These are phyloP conservation scores for Gymnogyps californianus DNA, from an alignment of 2,113 vertebrate species.

Conservation along the genomic window DNA sequence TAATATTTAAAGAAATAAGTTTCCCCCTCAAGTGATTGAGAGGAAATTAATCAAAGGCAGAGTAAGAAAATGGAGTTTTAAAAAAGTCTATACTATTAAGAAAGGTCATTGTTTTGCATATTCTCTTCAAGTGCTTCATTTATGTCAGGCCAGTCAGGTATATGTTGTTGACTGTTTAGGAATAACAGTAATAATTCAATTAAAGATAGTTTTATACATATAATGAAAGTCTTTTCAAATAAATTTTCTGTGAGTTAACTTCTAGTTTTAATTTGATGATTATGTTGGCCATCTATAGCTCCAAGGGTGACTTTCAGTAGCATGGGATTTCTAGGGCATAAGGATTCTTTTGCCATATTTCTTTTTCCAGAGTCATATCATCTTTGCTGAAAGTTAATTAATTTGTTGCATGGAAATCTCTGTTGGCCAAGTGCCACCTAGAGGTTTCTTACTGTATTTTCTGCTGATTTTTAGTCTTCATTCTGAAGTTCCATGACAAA, in stretches of 20 bases:
- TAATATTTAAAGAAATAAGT: not conserved
- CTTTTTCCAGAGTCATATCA: not conserved
- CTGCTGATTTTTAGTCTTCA: not conserved
- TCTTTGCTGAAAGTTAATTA: not conserved
- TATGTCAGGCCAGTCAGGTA: not conserved
- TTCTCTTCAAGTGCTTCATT: not conserved
- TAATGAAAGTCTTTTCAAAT: not conserved
- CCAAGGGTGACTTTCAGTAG: not conserved
- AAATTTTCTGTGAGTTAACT: not conserved
- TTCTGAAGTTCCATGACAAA: not conserved
- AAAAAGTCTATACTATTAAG: not conserved
- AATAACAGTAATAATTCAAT: not conserved
- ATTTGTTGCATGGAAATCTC: not conserved
- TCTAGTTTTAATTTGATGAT: not conserved
- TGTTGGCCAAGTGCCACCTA: not conserved
- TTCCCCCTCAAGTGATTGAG: not conserved
- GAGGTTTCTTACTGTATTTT: not conserved
- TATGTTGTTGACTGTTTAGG: not conserved
- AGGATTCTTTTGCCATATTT: not conserved
- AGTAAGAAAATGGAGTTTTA: not conserved
- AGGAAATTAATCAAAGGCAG: not conserved
- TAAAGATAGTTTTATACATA: not conserved
- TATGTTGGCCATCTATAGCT: not conserved
- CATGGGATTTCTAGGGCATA: not conserved
- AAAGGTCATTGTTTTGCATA: not conserved